Conservation (phyloP, 23 tunicate genomes). For the Clavelina lepadiformis region DNA sequence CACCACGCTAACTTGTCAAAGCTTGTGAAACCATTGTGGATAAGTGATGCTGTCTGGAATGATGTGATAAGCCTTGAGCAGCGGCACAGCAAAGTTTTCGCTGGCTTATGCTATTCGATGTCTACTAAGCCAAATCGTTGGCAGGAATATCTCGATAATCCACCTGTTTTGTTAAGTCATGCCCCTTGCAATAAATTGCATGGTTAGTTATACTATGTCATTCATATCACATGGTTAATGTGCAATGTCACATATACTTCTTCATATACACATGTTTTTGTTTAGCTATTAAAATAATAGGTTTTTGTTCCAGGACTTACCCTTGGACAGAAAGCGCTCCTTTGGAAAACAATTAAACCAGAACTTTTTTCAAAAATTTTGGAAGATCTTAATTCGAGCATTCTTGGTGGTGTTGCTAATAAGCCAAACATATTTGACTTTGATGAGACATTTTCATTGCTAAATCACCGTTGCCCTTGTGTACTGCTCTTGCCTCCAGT, state of each 20-base stretch:
- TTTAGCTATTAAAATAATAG: no score
- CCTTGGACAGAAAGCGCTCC: slow-evolving; percentile 73
- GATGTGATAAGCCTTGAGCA: slow-evolving; percentile 31
- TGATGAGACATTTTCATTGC: slow-evolving; percentile 6
- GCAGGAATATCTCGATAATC: slow-evolving; percentile 59
- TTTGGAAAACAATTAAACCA: slow-evolving; percentile 72
- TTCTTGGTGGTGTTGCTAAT: slow-evolving; percentile 44
- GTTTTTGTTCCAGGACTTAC: slow-evolving; percentile 39
- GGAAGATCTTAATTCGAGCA: slow-evolving; percentile 35
- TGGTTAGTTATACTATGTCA: no score
- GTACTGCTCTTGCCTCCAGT: slow-evolving; percentile 19
- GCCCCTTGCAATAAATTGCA: slow-evolving; percentile 49
- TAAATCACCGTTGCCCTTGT: slow-evolving; percentile 24
- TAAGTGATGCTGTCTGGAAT: slow-evolving; percentile 41
- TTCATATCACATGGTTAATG: not conserved
- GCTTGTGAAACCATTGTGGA: slow-evolving; percentile 59
- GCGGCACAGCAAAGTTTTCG: slow-evolving; percentile 23
- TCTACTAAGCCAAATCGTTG: slow-evolving; percentile 63
- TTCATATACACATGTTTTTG: not conserved
- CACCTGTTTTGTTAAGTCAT: slow-evolving; percentile 50
- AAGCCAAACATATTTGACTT: slow-evolving; percentile 33
- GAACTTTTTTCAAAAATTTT: slow-evolving; percentile 34
- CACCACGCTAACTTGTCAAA: not conserved
- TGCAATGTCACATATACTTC: not conserved
- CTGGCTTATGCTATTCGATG: slow-evolving; percentile 40